Evolutionary conservation across 2,113 vertebrate genomes (phyloP), one percentile per base, ranked within the genome.

Genomic region (Gambusia holbrooki): DNA sequence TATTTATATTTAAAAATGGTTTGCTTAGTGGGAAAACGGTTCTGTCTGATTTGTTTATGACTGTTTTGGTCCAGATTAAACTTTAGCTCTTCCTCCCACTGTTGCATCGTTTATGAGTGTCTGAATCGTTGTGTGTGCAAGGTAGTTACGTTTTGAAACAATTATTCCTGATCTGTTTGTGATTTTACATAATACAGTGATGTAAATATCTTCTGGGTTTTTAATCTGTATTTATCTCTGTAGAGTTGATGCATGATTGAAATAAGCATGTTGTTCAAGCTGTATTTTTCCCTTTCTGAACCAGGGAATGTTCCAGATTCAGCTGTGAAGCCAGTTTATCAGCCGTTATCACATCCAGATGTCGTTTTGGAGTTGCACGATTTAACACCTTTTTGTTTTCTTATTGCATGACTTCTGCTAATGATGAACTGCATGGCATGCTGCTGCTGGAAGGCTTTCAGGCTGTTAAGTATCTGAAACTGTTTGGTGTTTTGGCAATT

Each of bases 271-370:
- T 62, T 71, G 35, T 62, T 80, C 30, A 66, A 58, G 10, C 17
- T 71, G 37, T 79, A 58, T 74, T 83, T 51, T 84, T 28, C 27
- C 69, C 77, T 22, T 45, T 76, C 66, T 64, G 62, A 81, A 73
- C 12, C 76, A 71, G 81, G 82, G 74, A 79, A 78, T 60, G 28
- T 63, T 60, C 48, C 1, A 62, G 51, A 77, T 19, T 68, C 45
- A 0, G 35, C 70, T 19, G 62, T 79, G 63, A 74, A 3, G 32
- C 17, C 48, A 32, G 76, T 58, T 68, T 66, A 72, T 73, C 61
- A 42, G 63, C 66, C 85, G 75, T 74, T 89, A 81, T 79, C 74
- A 77, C 74, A 79, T 78, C n/a, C 76, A 82, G 81, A 77, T 75
- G 72, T 66, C 11, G 8, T 71, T 63, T 58, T 45, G 77, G 27